A percentile compares a stretch with the other conserved stretches of the same genome.
Conservation (phyloP, 2,888 invertebrate genomes). For the Oxystoma pomonae region DNA sequence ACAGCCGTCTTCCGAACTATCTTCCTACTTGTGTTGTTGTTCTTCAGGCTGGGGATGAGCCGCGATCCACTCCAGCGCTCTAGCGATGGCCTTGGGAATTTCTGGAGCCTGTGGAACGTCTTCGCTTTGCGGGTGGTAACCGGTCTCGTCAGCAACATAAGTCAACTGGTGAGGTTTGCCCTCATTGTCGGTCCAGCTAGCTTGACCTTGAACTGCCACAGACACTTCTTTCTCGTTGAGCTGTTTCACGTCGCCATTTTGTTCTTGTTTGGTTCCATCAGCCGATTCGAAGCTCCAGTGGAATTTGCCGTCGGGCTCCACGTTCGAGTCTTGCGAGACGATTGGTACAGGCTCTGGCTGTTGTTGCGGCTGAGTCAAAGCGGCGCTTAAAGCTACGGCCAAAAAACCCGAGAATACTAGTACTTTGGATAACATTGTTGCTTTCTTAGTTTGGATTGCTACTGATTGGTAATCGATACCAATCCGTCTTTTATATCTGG, state of each 20-base stretch:
- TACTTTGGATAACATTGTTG: background rate
- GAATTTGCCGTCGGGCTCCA: constrained; percentile 18
- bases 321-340: constrained; percentile 8
- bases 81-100: constrained; percentile 69
- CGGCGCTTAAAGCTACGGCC: background rate
- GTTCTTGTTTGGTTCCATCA: constrained; percentile 56
- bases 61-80: constrained; percentile 53
- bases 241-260: constrained; percentile 48
- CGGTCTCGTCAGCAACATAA: constrained; percentile 55
- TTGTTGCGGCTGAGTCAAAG: background rate
- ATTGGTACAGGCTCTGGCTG: constrained; percentile 5
- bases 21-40: constrained; percentile 26
- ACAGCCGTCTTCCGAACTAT: background rate
- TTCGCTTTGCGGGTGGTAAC: constrained; percentile 49
- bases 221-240: constrained; percentile 36
- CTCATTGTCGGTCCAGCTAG: constrained; percentile 51
- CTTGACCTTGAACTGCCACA: constrained; percentile 30
- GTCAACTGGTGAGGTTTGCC: constrained; percentile 48
- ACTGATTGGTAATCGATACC: background rate
- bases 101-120: constrained; percentile 43
- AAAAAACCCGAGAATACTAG: background rate
- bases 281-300: constrained; percentile 54
- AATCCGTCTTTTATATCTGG: background rate
- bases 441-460: background rate
- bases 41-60: constrained; percentile 41